Percentiles rank a stretch among this genome's conserved stretches.
phyloP scores from a whole-genome alignment of 1,140 invertebrate genomes.

The Galendromus occidentalis region DNA sequence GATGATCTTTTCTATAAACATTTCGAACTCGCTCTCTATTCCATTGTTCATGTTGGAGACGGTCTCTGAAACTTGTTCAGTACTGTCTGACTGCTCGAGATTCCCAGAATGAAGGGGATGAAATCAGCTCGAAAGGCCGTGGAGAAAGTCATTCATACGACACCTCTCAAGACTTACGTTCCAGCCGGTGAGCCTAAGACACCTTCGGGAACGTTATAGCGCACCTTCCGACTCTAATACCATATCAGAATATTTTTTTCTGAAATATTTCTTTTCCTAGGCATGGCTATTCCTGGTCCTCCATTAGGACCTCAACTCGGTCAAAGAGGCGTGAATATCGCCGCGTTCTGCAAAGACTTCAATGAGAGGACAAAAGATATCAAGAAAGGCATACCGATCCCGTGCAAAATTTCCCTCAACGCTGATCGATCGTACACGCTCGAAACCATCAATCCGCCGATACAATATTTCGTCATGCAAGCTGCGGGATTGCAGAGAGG shows the following conservation, averaged over 20 bases:
- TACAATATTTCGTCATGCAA: constrained; percentile 70
- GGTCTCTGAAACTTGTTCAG: too few relatives aligned
- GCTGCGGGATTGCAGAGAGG: constrained; percentile 74
- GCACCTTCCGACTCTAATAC: too few relatives aligned
- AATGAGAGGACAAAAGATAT: constrained; percentile 80
- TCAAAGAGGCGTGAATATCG: constrained; percentile 83
- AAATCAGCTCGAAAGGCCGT: constrained; percentile 18
- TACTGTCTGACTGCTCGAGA: too few relatives aligned
- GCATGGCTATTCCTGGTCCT: constrained; percentile 21
- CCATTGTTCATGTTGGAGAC: too few relatives aligned
- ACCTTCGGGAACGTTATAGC: too few relatives aligned
- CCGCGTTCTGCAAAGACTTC: constrained; percentile 92
- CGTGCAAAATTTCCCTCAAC: constrained; percentile 54
- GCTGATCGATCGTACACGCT: constrained; percentile 69
- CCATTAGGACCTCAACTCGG: constrained; percentile 22
- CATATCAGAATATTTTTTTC: too few relatives aligned
- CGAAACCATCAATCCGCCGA: constrained; percentile 59
- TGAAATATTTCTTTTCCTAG: too few relatives aligned
- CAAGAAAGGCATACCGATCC: constrained; percentile 76
- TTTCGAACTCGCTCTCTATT: too few relatives aligned
- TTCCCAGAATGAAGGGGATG: constrained; percentile 12
- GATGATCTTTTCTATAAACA: too few relatives aligned
- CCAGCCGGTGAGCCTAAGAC: constrained; percentile 15
- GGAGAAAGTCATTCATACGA: constrained; percentile 21
- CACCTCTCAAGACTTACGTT: constrained; percentile 19